Evolutionary conservation across 2,888 invertebrate genomes (phyloP).

Genomic region (Harpalus rubripes): DNA sequence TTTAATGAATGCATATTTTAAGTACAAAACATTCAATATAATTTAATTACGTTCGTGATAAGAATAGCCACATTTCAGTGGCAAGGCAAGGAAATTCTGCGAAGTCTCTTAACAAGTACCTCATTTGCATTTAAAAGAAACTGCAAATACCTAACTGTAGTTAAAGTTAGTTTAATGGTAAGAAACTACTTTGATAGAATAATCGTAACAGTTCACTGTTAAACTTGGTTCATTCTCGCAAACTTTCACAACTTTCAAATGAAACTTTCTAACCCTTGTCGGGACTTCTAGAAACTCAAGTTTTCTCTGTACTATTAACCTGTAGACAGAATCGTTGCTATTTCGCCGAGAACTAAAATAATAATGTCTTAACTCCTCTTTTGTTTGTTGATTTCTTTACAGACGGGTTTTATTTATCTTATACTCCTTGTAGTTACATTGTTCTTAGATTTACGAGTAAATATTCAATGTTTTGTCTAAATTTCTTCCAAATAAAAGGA

Average conservation of each 20-base stretch:
- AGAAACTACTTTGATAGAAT: constrained; percentile 33
- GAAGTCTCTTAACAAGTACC: background rate
- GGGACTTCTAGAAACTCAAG: background rate
- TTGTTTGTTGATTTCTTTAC: background rate
- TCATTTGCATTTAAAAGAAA: constrained; percentile 1
- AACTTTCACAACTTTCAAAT: constrained; percentile 25
- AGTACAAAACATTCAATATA: background rate
- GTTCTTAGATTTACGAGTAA: too few relatives aligned
- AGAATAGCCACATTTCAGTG: background rate
- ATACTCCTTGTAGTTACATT: too few relatives aligned
- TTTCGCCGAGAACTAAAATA: background rate
- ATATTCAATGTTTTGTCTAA: too few relatives aligned
- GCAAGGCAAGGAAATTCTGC: background rate
- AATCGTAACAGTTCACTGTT: constrained; percentile 34
- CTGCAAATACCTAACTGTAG: background rate
- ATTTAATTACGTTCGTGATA: background rate
- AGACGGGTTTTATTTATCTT: too few relatives aligned
- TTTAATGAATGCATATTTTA: background rate
- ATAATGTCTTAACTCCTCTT: background rate
- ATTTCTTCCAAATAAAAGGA: too few relatives aligned
- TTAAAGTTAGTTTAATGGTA: constrained; percentile 40
- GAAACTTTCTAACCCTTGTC: constrained; percentile 19
- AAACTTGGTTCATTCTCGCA: constrained; percentile 26
- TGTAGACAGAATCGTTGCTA: background rate
- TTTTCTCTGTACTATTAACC: background rate